Evolutionary conservation across 2,888 invertebrate genomes (phyloP).

Genomic region (Eupithecia dodoneata): DNA sequence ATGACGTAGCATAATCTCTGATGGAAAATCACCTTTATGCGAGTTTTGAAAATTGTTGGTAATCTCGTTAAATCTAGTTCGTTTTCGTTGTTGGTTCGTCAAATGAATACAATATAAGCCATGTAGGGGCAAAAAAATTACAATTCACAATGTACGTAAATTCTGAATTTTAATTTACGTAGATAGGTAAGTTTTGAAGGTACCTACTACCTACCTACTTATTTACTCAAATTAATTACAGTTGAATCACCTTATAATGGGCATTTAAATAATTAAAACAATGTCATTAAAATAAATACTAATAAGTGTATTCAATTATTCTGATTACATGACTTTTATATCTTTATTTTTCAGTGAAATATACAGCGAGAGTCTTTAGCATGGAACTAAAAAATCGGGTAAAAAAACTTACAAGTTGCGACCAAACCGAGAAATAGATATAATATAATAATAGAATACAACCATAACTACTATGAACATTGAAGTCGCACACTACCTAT

Average conservation of each 20-base stretch:
- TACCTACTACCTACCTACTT: background rate
- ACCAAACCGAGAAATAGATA: background rate
- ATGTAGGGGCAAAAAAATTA: too few species aligned
- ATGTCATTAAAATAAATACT: conserved; percentile 19
- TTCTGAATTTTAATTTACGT: background rate
- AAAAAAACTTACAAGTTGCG: background rate
- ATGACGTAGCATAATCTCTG: background rate
- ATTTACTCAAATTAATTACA: background rate
- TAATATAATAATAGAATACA: too few species aligned
- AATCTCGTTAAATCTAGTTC: background rate
- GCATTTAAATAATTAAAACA: conserved; percentile 14
- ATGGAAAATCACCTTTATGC: background rate
- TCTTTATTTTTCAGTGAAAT: conserved; percentile 11
- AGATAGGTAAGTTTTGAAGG: background rate
- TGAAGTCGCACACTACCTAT: too few species aligned
- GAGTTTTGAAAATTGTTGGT: background rate
- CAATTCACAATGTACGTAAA: background rate
- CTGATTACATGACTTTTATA: conserved; percentile 27
- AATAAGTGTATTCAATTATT: conserved; percentile 30
- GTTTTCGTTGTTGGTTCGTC: background rate
- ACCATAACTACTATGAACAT: too few species aligned
- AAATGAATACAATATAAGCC: background rate
- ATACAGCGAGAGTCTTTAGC: background rate
- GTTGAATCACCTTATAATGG: background rate
- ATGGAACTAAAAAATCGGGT: background rate